These are phyloP conservation scores for Calephelis nemesis DNA, from an alignment of 1,140 invertebrate species.

Conservation along the genomic window DNA sequence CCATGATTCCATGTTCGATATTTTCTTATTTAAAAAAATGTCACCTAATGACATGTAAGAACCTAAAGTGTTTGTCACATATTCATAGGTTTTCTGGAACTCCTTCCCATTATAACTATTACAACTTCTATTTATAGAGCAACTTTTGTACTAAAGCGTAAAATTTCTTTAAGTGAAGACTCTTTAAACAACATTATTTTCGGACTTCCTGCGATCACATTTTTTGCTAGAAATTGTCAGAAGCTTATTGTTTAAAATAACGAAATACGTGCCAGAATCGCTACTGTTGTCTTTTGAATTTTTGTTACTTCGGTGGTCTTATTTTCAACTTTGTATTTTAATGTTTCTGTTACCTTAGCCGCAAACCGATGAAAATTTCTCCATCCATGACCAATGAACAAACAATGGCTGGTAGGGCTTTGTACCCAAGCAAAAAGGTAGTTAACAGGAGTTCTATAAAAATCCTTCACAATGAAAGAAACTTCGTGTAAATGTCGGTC, in stretches of 20 bases:
- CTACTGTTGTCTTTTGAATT: constrained; percentile 12
- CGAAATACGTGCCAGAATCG: constrained; percentile 3
- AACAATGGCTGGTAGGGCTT: constrained; percentile 52
- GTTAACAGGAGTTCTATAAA: constrained; percentile 36
- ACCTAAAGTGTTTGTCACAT: too few species aligned
- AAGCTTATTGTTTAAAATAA: not conserved
- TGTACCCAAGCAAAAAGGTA: constrained; percentile 58
- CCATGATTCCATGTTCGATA: too few species aligned
- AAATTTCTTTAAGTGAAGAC: too few species aligned
- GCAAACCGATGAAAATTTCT: constrained; percentile 60
- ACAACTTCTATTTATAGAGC: too few species aligned
- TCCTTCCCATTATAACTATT: too few species aligned
- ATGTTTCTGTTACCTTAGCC: constrained; percentile 17
- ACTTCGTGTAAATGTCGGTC: constrained; percentile 40
- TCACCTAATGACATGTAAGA: too few species aligned
- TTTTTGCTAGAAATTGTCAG: not conserved
- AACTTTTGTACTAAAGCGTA: too few species aligned
- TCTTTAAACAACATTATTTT: not conserved
- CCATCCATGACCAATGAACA: constrained; percentile 52
- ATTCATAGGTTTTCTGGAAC: too few species aligned
- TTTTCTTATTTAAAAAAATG: too few species aligned
- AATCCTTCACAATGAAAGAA: constrained; percentile 37
- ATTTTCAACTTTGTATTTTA: not conserved
- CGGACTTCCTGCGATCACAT: not conserved
- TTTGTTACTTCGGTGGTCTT: constrained; percentile 25